A percentile compares a stretch with the other conserved stretches of the same genome.
phyloP scores from a whole-genome alignment of 2,797 vertebrate species.

The Chrysocyon brachyurus region DNA sequence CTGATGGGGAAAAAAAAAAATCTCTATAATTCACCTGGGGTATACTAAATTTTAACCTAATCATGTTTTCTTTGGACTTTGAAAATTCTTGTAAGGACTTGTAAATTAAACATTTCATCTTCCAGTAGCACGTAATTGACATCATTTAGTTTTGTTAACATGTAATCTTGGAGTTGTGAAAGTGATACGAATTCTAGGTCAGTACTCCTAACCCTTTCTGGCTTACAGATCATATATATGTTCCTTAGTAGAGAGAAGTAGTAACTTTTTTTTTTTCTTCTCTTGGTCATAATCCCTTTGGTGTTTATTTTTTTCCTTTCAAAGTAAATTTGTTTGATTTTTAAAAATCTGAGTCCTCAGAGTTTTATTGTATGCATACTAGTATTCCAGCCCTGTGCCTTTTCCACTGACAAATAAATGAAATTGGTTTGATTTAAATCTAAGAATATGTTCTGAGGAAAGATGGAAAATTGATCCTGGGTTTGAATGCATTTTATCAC shows the following conservation, averaged over 20 bases:
- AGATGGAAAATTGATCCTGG: conserved; percentile 12
- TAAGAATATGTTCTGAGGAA: conserved; percentile 3
- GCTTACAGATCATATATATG: background rate
- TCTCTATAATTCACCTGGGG: background rate
- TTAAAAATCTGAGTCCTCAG: background rate
- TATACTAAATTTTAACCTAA: conserved; percentile 63
- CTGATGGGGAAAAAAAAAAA: conserved; percentile 25
- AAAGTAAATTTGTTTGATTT: conserved; percentile 61
- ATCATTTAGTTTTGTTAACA: conserved; percentile 66
- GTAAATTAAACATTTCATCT: conserved; percentile 60
- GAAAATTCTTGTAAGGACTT: conserved; percentile 46
- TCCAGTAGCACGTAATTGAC: conserved; percentile 66
- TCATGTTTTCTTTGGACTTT: conserved; percentile 41
- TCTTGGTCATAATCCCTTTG: background rate
- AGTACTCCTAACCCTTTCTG: background rate
- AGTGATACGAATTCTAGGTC: conserved; percentile 61
- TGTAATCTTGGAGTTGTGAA: conserved; percentile 75
- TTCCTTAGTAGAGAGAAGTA: conserved; percentile 12
- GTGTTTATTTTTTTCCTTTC: conserved; percentile 69
- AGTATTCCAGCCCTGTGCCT: background rate
- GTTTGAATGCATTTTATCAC: conserved; percentile 39
- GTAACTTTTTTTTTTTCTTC: background rate
- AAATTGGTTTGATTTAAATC: conserved; percentile 33
- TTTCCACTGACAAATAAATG: conserved; percentile 46
- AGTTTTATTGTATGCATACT: background rate